Evolutionary conservation across 2,113 vertebrate genomes (phyloP).

Genomic region (Orycteropus afer): DNA sequence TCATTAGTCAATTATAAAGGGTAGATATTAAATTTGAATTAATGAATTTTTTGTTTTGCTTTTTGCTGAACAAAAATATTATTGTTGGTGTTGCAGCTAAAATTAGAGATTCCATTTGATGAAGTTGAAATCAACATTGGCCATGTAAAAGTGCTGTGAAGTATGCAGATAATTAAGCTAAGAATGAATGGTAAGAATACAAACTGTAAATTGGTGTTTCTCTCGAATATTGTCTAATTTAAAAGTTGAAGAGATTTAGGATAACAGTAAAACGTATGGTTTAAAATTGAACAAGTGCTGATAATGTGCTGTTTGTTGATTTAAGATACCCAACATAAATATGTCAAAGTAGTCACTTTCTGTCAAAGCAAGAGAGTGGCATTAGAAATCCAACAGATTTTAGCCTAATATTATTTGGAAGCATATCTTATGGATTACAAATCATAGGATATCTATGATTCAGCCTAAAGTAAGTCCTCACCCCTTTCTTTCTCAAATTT

Average conservation of each 20-base stretch:
- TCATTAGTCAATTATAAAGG: neutral
- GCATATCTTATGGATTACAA: neutral
- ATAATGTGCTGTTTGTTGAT: neutral
- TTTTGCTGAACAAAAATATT: neutral
- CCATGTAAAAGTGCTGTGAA: neutral
- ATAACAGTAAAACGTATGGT: neutral
- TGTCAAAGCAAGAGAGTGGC: neutral
- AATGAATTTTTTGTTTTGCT: neutral
- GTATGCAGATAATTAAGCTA: neutral
- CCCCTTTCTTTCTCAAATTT: neutral
- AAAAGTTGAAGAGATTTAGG: neutral
- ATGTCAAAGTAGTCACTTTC: neutral
- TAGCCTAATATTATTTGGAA: neutral
- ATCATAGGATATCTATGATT: neutral
- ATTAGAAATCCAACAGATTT: neutral
- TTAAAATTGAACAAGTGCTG: neutral
- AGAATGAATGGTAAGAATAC: neutral
- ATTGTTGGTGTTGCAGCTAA: neutral
- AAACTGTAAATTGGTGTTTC: neutral
- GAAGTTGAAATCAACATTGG: slow-evolving; percentile 20
- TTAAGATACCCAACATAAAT: slow-evolving; percentile 29
- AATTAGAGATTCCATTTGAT: slow-evolving; percentile 17
- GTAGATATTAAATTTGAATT: slow-evolving; percentile 15
- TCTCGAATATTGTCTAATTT: neutral
- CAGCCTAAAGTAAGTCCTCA: neutral